Percentiles rank a stretch among this genome's conserved stretches.
Evolutionary conservation across 2,113 vertebrate genomes (phyloP).

Genomic region (Isurus oxyrinchus): DNA sequence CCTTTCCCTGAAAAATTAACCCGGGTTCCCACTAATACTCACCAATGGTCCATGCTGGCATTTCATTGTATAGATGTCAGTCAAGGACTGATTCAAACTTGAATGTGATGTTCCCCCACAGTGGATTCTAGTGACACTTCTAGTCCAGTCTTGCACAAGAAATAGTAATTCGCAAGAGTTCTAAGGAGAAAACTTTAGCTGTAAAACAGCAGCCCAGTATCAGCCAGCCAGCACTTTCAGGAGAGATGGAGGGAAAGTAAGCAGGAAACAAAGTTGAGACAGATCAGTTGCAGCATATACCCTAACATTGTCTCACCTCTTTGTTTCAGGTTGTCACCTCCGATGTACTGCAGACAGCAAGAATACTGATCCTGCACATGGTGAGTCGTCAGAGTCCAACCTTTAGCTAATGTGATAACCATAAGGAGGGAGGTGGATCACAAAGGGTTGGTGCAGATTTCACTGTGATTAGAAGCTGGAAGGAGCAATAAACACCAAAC

Average conservation of each 20-base stretch:
- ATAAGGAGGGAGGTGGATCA: not conserved
- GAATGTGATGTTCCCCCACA: not conserved
- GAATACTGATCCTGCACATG: slow-evolving; percentile 81
- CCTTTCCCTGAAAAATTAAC: not conserved
- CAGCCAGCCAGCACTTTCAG: not conserved
- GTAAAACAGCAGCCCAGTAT: not conserved
- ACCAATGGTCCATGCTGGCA: not conserved
- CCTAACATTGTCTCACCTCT: not conserved
- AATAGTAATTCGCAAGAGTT: not conserved
- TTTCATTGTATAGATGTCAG: not conserved
- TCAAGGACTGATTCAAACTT: too few relatives aligned
- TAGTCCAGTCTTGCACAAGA: not conserved
- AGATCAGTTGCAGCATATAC: not conserved
- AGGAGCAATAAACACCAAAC: not conserved
- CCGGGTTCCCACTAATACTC: not conserved
- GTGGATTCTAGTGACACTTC: not conserved
- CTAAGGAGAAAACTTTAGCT: not conserved
- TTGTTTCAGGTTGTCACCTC: slow-evolving; percentile 75
- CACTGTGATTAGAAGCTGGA: not conserved
- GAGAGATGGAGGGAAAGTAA: not conserved
- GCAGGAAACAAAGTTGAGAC: not conserved
- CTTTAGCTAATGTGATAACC: not conserved
- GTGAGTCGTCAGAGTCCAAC: slow-evolving; percentile 55
- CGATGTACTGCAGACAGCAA: slow-evolving; percentile 70
- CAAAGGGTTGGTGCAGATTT: not conserved